These are phyloP conservation scores for Drosophila baimaii DNA, from an alignment of 1,140 invertebrate genomes.

Conservation along the genomic window DNA sequence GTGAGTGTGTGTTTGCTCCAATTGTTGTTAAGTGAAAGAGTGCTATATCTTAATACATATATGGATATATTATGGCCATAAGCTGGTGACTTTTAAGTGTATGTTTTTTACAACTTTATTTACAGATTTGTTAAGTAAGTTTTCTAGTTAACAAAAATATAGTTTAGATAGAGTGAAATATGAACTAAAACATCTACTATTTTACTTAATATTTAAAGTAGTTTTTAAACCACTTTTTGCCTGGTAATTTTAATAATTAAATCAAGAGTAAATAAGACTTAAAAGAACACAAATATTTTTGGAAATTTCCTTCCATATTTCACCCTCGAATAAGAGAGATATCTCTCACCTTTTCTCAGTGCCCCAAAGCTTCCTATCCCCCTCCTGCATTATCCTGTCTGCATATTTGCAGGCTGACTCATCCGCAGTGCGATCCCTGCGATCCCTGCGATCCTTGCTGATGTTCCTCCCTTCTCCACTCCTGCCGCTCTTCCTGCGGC, in stretches of 20 bases:
- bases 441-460: conserved; percentile 16
- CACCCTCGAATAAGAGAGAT: no score
- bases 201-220: no score
- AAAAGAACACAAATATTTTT: no score
- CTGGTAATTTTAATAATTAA: neutral
- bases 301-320: neutral
- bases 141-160: neutral
- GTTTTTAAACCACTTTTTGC: neutral
- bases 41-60: conserved; percentile 14
- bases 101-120: neutral
- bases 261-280: no score
- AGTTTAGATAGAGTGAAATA: neutral
- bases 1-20: conserved; percentile 51
- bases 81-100: neutral
- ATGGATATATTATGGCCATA: neutral
- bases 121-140: neutral
- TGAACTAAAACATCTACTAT: no score
- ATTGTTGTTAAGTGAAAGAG: conserved; percentile 69
- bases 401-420: conserved; percentile 38
- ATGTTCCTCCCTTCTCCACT: neutral
- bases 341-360: no score
- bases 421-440: conserved; percentile 19
- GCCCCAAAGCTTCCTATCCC: no score
- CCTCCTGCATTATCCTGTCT: conserved; percentile 20
- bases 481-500: conserved; percentile 17